These are phyloP conservation scores for Oxyscelio sp. DNA, from an alignment of 2,888 invertebrate species.

Conservation along the genomic window DNA sequence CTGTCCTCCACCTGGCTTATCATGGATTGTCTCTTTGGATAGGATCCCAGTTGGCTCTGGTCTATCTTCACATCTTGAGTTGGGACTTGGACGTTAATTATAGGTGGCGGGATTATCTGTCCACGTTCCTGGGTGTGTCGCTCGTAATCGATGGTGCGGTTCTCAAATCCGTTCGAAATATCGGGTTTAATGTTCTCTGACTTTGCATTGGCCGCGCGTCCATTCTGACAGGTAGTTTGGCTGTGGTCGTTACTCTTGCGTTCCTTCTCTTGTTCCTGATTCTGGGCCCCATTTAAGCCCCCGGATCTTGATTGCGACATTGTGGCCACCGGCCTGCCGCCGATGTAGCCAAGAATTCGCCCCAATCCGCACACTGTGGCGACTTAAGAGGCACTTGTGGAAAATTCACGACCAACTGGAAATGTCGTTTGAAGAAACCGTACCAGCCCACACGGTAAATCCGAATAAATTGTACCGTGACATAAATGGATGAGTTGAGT, in stretches of 20 bases:
- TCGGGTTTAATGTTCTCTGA: constrained; percentile 79
- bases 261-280: constrained; percentile 78
- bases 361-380: constrained; percentile 80
- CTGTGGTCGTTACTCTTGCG: constrained; percentile 78
- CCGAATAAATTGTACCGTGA: constrained; percentile 36
- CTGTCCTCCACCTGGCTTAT: constrained; percentile 83
- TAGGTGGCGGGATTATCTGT: constrained; percentile 66
- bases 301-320: constrained; percentile 86
- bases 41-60: constrained; percentile 63
- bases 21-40: constrained; percentile 81
- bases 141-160: constrained; percentile 83
- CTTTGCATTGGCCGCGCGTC: constrained; percentile 76
- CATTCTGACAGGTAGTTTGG: constrained; percentile 81
- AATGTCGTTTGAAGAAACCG: constrained; percentile 7
- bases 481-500: constrained; percentile 25
- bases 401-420: constrained; percentile 53
- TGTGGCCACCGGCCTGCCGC: constrained; percentile 88
- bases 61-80: constrained; percentile 36
- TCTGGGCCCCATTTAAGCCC: constrained; percentile 80
- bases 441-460: constrained; percentile 33
- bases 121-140: constrained; percentile 76
- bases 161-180: constrained; percentile 85
- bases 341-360: constrained; percentile 88
- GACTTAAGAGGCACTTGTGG: constrained; percentile 80
- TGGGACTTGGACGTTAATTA: constrained; percentile 54